Evolutionary conservation across 2,797 vertebrate genomes (phyloP), one percentile per base, ranked within the genome.

Genomic region (Discoglossus pictus): DNA sequence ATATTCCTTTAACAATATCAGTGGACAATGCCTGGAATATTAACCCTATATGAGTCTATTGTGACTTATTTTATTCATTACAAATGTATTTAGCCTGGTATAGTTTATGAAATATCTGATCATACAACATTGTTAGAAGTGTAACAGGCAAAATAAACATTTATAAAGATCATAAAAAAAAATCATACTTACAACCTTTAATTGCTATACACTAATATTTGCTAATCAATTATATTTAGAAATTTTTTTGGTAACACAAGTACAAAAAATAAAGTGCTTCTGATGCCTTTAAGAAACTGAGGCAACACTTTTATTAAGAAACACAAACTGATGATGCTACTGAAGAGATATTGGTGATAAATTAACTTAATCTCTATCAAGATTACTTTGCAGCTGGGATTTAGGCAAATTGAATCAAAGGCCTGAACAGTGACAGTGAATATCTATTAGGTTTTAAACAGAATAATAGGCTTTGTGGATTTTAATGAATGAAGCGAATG

Each of bases 351-450:
- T 85, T 81, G 85, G 84, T 87, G 84, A 92, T 90, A 89, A 89
- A 92, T 89, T 90, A 88, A 83, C 56, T 78, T 92, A 89, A 92
- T 92, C 86, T 90, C 88, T 78, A 77, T 85, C 82, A 78, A 80
- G 84, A 90, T 92, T 87, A 86, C 85, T 89, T 78, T 85, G 77
- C 83, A 80, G 78, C 75, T 82, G 82, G 82, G 86, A 83, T 88
- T 92, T 89, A 87, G 81, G 83, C 85, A 88, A 92, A 91, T 90
- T 91, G 86, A 92, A 91, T 89, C 82, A 87, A 84, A 84, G 83
- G 79, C 69, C 78, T 85, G 83, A 82, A 83, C 82, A 82, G 88
- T 87, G 86, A 90, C 87, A 90, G 86, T 83, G 86, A 88, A 90
- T 91, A 85, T 90, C 85, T 92, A 84, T 92, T 88, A 88, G 82